Percentiles rank a stretch among this genome's conserved stretches.
These are phyloP conservation scores for Bilobella aurantiaca DNA, from an alignment of 1,140 invertebrate species.

Conservation along the genomic window DNA sequence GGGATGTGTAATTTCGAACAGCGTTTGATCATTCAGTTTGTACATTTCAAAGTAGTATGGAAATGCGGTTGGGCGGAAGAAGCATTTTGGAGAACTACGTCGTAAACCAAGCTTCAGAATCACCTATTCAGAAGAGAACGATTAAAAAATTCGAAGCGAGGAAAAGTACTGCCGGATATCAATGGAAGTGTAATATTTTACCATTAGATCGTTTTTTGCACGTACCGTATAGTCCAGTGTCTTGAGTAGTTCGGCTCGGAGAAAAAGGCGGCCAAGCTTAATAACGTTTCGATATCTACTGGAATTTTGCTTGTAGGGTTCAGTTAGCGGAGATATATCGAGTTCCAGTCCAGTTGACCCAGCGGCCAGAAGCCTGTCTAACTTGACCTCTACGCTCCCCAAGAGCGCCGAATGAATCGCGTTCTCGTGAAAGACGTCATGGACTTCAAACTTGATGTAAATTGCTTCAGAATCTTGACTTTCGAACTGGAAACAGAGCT, in stretches of 20 bases:
- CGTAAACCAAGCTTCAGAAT: constrained; percentile 14
- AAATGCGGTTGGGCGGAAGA: constrained; percentile 9
- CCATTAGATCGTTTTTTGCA: no score
- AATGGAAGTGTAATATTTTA: no score
- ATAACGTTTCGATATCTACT: constrained; percentile 2
- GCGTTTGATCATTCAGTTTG: constrained; percentile 15
- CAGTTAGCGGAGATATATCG: background rate
- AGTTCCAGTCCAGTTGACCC: constrained; percentile 1
- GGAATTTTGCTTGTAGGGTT: constrained; percentile 13
- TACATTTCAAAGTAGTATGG: constrained; percentile 18
- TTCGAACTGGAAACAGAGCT: constrained; percentile 11
- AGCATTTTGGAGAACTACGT: constrained; percentile 2
- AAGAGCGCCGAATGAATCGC: background rate
- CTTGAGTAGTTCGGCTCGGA: constrained; percentile 8
- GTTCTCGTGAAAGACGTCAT: background rate
- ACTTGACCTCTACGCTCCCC: constrained; percentile 8
- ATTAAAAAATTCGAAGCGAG: no score
- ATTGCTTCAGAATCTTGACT: constrained; percentile 4
- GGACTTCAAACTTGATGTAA: constrained; percentile 7
- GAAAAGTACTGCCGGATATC: no score
- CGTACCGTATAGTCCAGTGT: constrained; percentile 9
- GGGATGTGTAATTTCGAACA: constrained; percentile 20
- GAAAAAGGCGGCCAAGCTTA: background rate
- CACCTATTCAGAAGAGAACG: no score
- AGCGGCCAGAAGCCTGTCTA: background rate